Percentiles rank a stretch among this genome's conserved stretches.
These are phyloP conservation scores for Napeogenes sylphis DNA, from an alignment of 2,888 invertebrate genomes.

Conservation along the genomic window DNA sequence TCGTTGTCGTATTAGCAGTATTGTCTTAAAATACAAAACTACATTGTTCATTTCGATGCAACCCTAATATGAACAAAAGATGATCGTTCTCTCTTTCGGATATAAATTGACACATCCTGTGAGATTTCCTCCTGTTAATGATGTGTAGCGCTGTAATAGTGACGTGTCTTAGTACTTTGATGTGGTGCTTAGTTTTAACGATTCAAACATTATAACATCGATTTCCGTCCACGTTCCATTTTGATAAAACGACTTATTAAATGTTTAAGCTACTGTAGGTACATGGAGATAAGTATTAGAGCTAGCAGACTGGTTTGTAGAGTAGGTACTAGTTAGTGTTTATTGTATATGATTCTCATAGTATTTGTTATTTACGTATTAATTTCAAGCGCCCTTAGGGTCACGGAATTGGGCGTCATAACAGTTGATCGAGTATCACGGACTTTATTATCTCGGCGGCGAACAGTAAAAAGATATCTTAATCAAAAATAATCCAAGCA, in stretches of 20 bases:
- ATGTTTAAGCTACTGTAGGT: too few relatives aligned
- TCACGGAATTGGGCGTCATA: not conserved
- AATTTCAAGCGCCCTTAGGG: not conserved
- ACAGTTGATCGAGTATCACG: constrained; percentile 4
- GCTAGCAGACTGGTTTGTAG: too few relatives aligned
- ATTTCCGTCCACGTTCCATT: constrained; percentile 20
- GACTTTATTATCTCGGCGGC: constrained; percentile 6
- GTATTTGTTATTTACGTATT: not conserved
- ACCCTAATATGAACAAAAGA: constrained; percentile 10
- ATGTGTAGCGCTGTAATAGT: constrained; percentile 45
- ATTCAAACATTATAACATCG: constrained; percentile 17
- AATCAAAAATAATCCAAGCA: constrained; percentile 32
- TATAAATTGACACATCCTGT: constrained; percentile 74
- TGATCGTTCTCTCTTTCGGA: constrained; percentile 53
- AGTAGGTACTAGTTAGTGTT: too few relatives aligned
- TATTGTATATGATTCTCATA: not conserved
- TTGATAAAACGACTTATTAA: not conserved
- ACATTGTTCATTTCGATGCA: too few relatives aligned
- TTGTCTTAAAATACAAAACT: too few relatives aligned
- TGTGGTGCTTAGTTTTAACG: constrained; percentile 25
- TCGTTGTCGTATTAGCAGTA: too few relatives aligned
- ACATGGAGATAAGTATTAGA: too few relatives aligned
- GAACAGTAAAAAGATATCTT: constrained; percentile 15
- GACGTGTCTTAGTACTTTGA: constrained; percentile 57
- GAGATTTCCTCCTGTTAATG: constrained; percentile 69